Conservation (phyloP, 1,140 invertebrate genomes). For the Caenorhabditis tropicalis region DNA sequence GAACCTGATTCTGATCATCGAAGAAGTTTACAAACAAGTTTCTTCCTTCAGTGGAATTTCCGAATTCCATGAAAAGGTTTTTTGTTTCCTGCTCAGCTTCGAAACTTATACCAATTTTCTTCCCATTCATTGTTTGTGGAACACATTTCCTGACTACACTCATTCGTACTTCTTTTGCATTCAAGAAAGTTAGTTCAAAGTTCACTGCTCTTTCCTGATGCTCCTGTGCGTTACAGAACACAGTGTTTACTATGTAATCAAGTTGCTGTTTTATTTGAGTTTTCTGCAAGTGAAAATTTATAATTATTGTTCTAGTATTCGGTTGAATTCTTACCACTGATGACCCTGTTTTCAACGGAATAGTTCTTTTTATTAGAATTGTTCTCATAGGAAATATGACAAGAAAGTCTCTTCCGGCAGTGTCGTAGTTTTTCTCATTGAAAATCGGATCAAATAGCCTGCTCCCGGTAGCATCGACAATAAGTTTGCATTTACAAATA, state of each 20-base stretch:
- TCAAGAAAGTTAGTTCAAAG: not conserved
- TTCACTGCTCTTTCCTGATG: not conserved
- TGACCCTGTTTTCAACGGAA: not conserved
- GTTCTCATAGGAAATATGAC: not conserved
- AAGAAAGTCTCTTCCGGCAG: not conserved
- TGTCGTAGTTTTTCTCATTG: not conserved
- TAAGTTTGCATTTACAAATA: not conserved
- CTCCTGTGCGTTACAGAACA: not conserved
- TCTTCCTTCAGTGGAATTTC: not conserved
- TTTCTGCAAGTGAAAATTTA: not conserved
- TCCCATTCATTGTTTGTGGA: not conserved
- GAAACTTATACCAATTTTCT: not conserved
- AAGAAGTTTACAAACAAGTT: not conserved
- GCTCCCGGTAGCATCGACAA: not conserved
- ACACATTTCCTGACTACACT: not conserved
- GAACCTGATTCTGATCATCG: not conserved
- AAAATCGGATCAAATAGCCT: not conserved
- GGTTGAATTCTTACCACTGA: not conserved
- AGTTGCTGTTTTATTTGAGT: slow-evolving; percentile 7
- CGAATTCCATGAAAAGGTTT: not conserved
- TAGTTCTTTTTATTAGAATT: not conserved
- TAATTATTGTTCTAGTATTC: not conserved
- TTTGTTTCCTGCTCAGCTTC: not conserved
- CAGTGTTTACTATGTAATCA: not conserved
- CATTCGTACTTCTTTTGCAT: not conserved